phyloP scores from a whole-genome alignment of 2,797 vertebrate genomes.

The Poliocrania exsul region DNA sequence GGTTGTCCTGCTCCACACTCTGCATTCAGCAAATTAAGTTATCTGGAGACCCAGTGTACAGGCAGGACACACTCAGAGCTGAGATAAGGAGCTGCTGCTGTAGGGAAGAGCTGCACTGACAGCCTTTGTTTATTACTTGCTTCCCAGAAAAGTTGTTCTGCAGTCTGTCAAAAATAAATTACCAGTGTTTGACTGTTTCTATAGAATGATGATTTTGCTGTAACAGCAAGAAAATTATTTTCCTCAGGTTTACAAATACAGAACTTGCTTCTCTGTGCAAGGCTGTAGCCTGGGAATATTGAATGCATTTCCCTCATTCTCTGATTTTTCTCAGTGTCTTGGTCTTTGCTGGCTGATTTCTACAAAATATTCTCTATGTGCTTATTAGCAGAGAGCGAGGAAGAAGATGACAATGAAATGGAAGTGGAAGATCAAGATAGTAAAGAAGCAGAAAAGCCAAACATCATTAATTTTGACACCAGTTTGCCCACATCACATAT shows the following conservation, averaged over 20 bases:
- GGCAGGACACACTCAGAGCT: not conserved
- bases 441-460: slow-evolving; percentile 88
- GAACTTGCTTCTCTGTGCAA: not conserved
- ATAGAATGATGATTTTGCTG: not conserved
- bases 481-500: slow-evolving; percentile 95
- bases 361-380: not conserved
- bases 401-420: slow-evolving; percentile 91
- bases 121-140: not conserved
- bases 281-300: not conserved
- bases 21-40: not conserved
- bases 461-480: slow-evolving; percentile 93
- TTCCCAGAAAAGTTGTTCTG: not conserved
- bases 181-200: not conserved
- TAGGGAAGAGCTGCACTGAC: not conserved
- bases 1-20: not conserved
- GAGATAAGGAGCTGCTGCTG: not conserved
- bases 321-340: not conserved
- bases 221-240: not conserved
- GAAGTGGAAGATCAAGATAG: slow-evolving; percentile 92
- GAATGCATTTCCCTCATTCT: not conserved
- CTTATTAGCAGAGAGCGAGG: slow-evolving; percentile 83
- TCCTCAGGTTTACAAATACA: not conserved
- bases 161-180: not conserved
- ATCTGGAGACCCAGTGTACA: not conserved
- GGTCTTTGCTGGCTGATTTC: not conserved